Evolutionary conservation across 2,888 invertebrate species (phyloP).

Genomic region (Apamea monoglypha): DNA sequence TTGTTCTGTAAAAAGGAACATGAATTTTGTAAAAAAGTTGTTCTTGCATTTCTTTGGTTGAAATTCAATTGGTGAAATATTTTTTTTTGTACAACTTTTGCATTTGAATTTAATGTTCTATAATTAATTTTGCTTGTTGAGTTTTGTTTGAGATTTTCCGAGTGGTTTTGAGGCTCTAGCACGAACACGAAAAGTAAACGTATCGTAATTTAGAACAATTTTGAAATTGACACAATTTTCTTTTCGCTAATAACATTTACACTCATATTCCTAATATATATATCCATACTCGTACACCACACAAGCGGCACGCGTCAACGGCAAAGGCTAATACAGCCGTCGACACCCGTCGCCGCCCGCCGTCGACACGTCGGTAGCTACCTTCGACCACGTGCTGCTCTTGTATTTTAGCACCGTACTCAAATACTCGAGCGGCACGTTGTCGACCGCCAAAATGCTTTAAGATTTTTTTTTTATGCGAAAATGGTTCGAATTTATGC

Average conservation of each 20-base stretch:
- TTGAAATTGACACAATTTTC: background rate
- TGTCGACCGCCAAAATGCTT: too few species aligned
- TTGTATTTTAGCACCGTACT: too few species aligned
- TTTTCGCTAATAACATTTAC: background rate
- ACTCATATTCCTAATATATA: too few species aligned
- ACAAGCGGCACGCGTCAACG: too few species aligned
- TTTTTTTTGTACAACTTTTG: constrained; percentile 34
- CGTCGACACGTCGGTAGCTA: too few species aligned
- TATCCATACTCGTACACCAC: too few species aligned
- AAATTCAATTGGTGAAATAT: constrained; percentile 29
- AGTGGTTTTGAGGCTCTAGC: background rate
- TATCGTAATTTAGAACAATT: too few species aligned
- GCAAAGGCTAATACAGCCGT: too few species aligned
- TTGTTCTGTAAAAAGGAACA: constrained; percentile 70
- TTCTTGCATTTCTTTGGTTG: constrained; percentile 43
- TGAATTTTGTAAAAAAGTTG: constrained; percentile 63
- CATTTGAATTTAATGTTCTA: constrained; percentile 26
- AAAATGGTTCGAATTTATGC: background rate
- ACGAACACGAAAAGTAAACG: too few species aligned
- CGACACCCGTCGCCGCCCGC: too few species aligned
- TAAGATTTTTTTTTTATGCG: background rate
- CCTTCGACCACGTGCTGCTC: too few species aligned
- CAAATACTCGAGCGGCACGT: too few species aligned
- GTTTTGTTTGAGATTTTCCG: background rate
- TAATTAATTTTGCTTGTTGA: constrained; percentile 15